Percentiles rank a stretch among this genome's conserved stretches.
phyloP scores from a whole-genome alignment of 2,797 vertebrate species.

The Pampus argenteus region DNA sequence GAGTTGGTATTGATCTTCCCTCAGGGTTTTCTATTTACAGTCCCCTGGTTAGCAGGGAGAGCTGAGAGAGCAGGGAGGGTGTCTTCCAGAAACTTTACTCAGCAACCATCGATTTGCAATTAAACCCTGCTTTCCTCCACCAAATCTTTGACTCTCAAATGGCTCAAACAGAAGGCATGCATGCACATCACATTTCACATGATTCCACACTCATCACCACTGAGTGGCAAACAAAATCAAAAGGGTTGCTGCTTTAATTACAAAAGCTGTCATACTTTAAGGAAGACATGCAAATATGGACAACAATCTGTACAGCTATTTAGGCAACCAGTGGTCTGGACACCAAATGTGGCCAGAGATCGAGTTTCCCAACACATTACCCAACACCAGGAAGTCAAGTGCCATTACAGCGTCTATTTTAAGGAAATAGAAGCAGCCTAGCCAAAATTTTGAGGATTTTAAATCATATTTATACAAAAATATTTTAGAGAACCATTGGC shows the following conservation, averaged over 20 bases:
- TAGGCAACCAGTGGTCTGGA: background rate
- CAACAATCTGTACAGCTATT: background rate
- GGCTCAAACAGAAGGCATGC: background rate
- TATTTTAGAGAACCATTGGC: background rate
- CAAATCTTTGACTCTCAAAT: slow-evolving; percentile 21
- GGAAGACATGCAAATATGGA: background rate
- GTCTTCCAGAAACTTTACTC: slow-evolving; percentile 69
- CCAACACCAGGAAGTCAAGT: background rate
- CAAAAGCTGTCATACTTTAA: background rate
- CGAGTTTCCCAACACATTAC: background rate
- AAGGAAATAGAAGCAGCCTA: background rate
- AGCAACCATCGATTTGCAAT: slow-evolving; percentile 65
- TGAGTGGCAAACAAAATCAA: background rate
- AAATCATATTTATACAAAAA: background rate
- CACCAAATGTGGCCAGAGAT: background rate
- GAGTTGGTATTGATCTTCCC: slow-evolving; percentile 65
- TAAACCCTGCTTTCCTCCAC: slow-evolving; percentile 47
- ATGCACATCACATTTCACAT: background rate
- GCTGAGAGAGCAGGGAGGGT: slow-evolving; percentile 41
- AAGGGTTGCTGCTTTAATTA: background rate
- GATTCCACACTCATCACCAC: background rate
- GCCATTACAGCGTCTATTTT: background rate
- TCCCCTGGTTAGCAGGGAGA: slow-evolving; percentile 53
- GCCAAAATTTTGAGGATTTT: background rate
- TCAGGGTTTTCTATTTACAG: slow-evolving; percentile 70